Percentiles rank a stretch among this genome's conserved stretches.
Evolutionary conservation across 2,113 vertebrate species (phyloP).

Genomic region (Podiceps cristatus): DNA sequence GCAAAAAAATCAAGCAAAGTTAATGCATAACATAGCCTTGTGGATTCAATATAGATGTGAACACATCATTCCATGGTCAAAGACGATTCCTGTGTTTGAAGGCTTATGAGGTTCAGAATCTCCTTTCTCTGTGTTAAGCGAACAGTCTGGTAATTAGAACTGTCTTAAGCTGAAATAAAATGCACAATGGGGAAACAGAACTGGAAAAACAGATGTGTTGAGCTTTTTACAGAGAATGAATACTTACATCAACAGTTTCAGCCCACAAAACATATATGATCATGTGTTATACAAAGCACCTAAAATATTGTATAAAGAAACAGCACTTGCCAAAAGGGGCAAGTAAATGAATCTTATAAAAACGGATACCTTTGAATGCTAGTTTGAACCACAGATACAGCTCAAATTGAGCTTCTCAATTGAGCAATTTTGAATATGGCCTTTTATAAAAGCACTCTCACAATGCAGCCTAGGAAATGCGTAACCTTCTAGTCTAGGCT

Average conservation of each 20-base stretch:
- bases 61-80: neutral
- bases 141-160: neutral
- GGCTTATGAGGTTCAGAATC: neutral
- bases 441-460: neutral
- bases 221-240: neutral
- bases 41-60: neutral
- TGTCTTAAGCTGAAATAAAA: neutral
- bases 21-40: neutral
- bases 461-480: neutral
- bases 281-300: neutral
- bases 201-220: neutral
- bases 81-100: neutral
- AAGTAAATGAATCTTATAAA: neutral
- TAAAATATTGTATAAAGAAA: neutral
- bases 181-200: neutral
- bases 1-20: neutral
- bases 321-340: neutral
- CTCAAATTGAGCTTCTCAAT: neutral
- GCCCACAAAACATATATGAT: neutral
- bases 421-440: neutral
- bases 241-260: neutral
- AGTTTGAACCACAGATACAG: neutral
- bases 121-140: neutral
- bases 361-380: neutral
- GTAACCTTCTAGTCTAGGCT: neutral